These are phyloP conservation scores for Eupithecia centaureata DNA, from an alignment of 2,888 invertebrate species.

Conservation along the genomic window DNA sequence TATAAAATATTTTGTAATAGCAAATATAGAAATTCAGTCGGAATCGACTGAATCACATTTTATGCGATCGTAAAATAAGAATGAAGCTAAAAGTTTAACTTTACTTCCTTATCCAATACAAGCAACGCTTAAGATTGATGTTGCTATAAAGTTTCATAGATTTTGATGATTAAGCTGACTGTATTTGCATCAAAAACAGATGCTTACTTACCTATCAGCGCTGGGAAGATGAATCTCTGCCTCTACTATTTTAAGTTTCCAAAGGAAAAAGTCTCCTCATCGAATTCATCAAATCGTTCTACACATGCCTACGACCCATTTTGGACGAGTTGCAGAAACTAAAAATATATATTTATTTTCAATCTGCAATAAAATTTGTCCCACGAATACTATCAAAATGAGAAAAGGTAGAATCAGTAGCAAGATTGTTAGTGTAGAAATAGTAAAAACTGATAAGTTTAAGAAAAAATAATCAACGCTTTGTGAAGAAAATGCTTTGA, in stretches of 20 bases:
- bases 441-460: no score
- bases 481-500: no score
- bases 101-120: constrained; percentile 39
- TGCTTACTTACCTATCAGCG: neutral
- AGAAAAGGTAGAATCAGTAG: no score
- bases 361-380: no score
- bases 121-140: constrained; percentile 38
- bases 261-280: no score
- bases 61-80: constrained; percentile 35
- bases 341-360: no score
- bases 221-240: neutral
- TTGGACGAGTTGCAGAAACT: no score
- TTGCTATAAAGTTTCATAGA: constrained; percentile 55
- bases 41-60: constrained; percentile 34
- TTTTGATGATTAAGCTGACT: constrained; percentile 58
- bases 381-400: no score
- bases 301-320: no score
- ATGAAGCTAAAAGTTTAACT: constrained; percentile 38
- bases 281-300: no score
- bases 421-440: no score
- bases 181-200: neutral
- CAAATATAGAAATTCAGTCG: constrained; percentile 3
- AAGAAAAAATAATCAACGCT: no score
- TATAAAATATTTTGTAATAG: constrained; percentile 13
- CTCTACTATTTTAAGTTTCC: neutral